Base-by-base conservation (phyloP, 2,888 invertebrate genomes). In the Gandaritis pyraliata region DNA sequence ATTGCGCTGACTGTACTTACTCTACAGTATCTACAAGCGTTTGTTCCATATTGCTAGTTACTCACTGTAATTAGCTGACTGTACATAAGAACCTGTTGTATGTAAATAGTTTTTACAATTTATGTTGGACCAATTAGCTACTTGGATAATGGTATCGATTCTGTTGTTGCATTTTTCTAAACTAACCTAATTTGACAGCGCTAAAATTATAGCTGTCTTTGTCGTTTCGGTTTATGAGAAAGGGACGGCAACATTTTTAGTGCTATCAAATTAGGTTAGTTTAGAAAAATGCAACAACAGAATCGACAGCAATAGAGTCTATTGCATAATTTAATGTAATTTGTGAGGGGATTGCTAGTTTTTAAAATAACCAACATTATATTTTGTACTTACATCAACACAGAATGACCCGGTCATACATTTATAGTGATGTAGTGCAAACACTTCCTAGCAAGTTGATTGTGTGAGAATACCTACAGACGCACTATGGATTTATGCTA, bases 11-110 rank as follows among this genome's bases (percentile, higher is more conserved):
- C 45, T 58, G 55, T 59, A 65, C 53, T 38, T 59, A 65, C 53
- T 38, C 43, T n/a, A 56, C 16, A 49, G 61, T 64, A 58, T 53
- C 57, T 62, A 62, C 58, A 59, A 63, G 63, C 58, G 8, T 58
- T 48, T 53, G 57, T 48, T 58, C 48, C 68, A 62, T 70, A 70
- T 51, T 53, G 57, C 59, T 65, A 65, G 58, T 56, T 64, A 55
- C 47, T 33, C 53, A 41, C 43, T 43, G 57, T 58, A 61, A 61
- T 48, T 33, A 49, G 47, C 55, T 29, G 56, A 62, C 70, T 70
- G 66, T 70, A 70, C 70, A 61, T 49, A 16, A 55, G 55, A 56
- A 57, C 45, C 15, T 39, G 53, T 50, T 58, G 59, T 59, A 59
- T 64, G 56, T 60, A 60, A 64, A 59, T 64, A 64, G 55, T 43